Evolutionary conservation across 2,113 vertebrate species (phyloP).

Genomic region (Osmerus eperlanus): DNA sequence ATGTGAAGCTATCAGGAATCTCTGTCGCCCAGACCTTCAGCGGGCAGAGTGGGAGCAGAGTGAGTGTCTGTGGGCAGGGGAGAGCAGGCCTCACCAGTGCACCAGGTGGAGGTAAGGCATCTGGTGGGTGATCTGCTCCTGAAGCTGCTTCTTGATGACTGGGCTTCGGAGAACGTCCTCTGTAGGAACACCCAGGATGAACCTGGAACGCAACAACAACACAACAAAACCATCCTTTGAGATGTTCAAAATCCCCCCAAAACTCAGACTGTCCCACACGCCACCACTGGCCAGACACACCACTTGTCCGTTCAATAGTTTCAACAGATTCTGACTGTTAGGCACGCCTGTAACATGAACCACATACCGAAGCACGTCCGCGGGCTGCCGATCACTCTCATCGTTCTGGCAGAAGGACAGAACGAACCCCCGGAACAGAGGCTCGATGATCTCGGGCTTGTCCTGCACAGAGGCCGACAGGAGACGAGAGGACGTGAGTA

Average conservation of each 20-base stretch:
- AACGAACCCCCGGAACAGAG: slow-evolving; percentile 83
- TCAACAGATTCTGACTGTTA: too few relatives aligned
- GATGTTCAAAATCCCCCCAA: not conserved
- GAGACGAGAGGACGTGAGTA: slow-evolving; percentile 4
- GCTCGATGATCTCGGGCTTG: slow-evolving; percentile 68
- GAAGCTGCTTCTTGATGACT: slow-evolving; percentile 74
- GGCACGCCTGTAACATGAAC: not conserved
- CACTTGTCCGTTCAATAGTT: too few relatives aligned
- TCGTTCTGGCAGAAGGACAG: slow-evolving; percentile 81
- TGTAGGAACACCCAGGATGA: slow-evolving; percentile 82
- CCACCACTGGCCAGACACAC: too few relatives aligned
- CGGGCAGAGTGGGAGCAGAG: too few relatives aligned
- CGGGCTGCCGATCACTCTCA: slow-evolving; percentile 67
- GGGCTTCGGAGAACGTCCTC: slow-evolving; percentile 75
- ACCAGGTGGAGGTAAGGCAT: slow-evolving; percentile 85
- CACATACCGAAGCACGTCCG: slow-evolving; percentile 82
- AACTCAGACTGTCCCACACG: too few relatives aligned
- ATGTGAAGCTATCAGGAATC: too few relatives aligned
- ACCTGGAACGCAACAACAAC: slow-evolving; percentile 60
- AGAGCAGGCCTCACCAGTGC: slow-evolving; percentile 79
- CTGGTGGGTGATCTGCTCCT: slow-evolving; percentile 77
- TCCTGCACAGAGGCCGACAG: slow-evolving; percentile 67
- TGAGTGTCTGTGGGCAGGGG: too few relatives aligned
- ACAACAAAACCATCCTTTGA: not conserved
- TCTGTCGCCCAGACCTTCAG: too few relatives aligned